Evolutionary conservation across 1,140 invertebrate species (phyloP), one percentile per base, ranked within the genome.

Genomic region (Drosophila arawakana): DNA sequence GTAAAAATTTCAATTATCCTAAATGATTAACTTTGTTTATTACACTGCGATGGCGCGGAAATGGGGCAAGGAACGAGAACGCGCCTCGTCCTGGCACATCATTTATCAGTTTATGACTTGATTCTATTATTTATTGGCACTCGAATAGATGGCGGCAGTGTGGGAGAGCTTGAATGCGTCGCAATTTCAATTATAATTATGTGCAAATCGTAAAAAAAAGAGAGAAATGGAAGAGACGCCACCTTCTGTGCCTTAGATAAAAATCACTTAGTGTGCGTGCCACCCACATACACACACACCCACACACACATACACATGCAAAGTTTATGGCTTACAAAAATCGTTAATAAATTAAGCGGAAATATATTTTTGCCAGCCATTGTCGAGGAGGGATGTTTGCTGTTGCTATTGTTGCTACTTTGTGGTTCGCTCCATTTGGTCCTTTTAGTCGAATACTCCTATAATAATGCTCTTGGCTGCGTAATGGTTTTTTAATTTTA

Each of bases 181-280:
- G 82, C 82, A 90, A 91, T 91, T 91, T 91, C 90, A 91, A 91
- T 91, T 91, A 91, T 91, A 91, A 91, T 91, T 91, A 90, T 91
- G 89, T 90, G 84, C 72, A 91, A 91, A 91, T 89, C 81, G 90
- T 91, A 91, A 91, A 91, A 90, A 85, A 84, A 78, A 66, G 4
- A 25, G 15, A 54, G 30, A 66, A 21, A 54, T 43, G 49, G 21
- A 35, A 35, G 59, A 61, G 50, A 46, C 50, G 52, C 46, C 46
- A 47, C 41, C 49, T 62, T 69, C 44, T 63, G 44, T 7, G 61
- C 74, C 62, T 69, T 57, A 85, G 81, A 90, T 90, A 83, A 86
- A 85, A 90, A 83, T 90, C 86, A 90, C 80, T 90, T 90, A 82
- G 76, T 71, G 76, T 60, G 61, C 60, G 37, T 15, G 44, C 39